Base-by-base conservation (phyloP, 2,888 invertebrate genomes). In the Scaptomyza cyrtandrae region DNA sequence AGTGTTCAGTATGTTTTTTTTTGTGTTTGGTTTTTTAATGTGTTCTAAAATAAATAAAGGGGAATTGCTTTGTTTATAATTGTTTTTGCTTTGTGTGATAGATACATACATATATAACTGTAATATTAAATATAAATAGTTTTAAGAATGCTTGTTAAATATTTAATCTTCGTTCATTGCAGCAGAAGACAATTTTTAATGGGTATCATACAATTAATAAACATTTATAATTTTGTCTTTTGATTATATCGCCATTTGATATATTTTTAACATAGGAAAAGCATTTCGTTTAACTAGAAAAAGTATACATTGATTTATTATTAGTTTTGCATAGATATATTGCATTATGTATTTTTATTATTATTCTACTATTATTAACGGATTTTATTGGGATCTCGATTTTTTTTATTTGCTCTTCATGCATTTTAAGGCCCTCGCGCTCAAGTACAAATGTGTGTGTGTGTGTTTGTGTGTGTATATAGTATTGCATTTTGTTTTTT, bases 171-270 rank as follows among this genome's bases (percentile, higher is more conserved):
- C 39, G 59, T 68, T 50, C 43, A 78, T 52, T 63, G 67, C 59
- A 68, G 77, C 64, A 72, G n/a, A 71, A 77, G 80, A 77, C 65
- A 80, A 62, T 57, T 56, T 2, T 55, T 2, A 54, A 54, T 59
- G 45, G 35, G 44, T 48, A 57, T 52, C 52, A 50, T 54, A 61
- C 37, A 66, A 63, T 78, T 73, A 73, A 70, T 73, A 82, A 83
- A 75, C 63, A 70, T 71, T 67, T 48, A 44, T 48, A 48, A 48
- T 33, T 67, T 80, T 77, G 64, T 65, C 72, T 84, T 84, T 84
- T 84, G 89, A 84, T 88, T 84, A 83, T 86, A 84, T 78, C 85
- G 88, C 88, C 87, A 74, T 83, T 86, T 63, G 62, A 60, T 82
- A 10, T 33, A 10, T 33, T 54, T 27, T 39, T 6, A 74, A 88